Base-by-base conservation (phyloP, 2,888 invertebrate genomes). In the Drosophila nr. medialis region DNA sequence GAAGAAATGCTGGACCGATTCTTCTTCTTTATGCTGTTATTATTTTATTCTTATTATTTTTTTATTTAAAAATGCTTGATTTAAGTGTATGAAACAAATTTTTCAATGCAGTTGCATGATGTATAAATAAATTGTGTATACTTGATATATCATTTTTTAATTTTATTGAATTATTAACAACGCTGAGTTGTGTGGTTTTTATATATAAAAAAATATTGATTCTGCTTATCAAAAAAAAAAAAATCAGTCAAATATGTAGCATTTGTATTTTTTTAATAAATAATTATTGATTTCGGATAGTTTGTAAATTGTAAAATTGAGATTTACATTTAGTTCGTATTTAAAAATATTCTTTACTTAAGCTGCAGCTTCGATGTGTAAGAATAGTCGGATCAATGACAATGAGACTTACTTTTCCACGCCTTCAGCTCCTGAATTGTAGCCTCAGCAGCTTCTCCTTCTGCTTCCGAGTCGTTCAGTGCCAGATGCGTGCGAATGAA, bases 401-500 rank as follows among this genome's bases (percentile, higher is more conserved):
- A 77, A 24, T 80, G 77, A 2, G 62, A 38, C 1, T 55, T 40
- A 2, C 18, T 54, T 13, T 30, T 29, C 58, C 51, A 48, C 8
- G 6, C 27, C 24, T 13, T 21, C 4, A 51, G 65, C 38, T 62
- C 69, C 11, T 61, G 32, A 1, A 7, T 45, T 24, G 24, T 45
- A 1, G 55, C 65, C 8, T 70, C 72, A 0, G 63, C 45, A 45
- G 4, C 8, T 24, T 45, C 45, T 2, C 8, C 45, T 10, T 24
- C 30, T 1, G 45, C 63, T 2, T 62, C 71, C 1, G 42, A 5
- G 21, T 64, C 66, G 6, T 71, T n/a, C 4, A 81, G 54, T 8
- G 72, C 80, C 5, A 92, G 58, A 13, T 89, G 86, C 4, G 86
- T 88, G 11, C 92, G 91, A 48, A 93, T 92, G 64, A 92, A 93